Conservation (phyloP, 2,888 invertebrate genomes). For the Syrista parreyssii region DNA sequence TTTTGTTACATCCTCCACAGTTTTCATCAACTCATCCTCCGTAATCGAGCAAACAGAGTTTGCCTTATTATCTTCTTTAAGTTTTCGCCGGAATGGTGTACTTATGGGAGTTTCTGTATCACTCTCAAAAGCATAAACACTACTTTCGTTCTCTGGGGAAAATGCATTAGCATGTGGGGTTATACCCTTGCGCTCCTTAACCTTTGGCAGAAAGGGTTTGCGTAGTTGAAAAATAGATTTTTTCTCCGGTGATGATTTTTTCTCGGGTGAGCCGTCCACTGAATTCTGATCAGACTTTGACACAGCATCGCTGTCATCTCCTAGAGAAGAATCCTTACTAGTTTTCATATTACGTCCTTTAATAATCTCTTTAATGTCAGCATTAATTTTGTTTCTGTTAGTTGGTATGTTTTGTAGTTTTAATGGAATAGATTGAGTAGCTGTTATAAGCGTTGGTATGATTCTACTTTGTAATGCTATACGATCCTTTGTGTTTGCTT, state of each 20-base stretch:
- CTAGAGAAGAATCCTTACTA: constrained; percentile 43
- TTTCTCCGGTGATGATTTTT: constrained; percentile 44
- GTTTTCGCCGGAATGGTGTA: constrained; percentile 69
- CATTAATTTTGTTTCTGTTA: constrained; percentile 41
- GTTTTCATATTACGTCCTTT: constrained; percentile 56
- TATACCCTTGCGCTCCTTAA: constrained; percentile 67
- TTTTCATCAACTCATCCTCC: constrained; percentile 64
- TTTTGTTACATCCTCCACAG: constrained; percentile 48
- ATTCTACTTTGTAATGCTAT: constrained; percentile 24
- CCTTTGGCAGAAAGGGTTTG: constrained; percentile 71
- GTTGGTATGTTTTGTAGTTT: constrained; percentile 24
- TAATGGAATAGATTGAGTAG: constrained; percentile 13
- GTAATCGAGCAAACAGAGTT: constrained; percentile 47
- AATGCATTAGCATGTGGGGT: constrained; percentile 71
- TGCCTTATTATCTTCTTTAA: constrained; percentile 48
- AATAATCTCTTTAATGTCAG: constrained; percentile 44
- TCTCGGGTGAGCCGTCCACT: constrained; percentile 44
- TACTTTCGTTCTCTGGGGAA: constrained; percentile 77
- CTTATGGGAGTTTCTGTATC: constrained; percentile 72
- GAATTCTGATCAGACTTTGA: constrained; percentile 52
- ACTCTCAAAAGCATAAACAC: constrained; percentile 79
- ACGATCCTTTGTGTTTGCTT: constrained; percentile 28
- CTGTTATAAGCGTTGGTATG: constrained; percentile 17
- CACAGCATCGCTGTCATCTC: constrained; percentile 47
- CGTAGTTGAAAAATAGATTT: constrained; percentile 65